Evolutionary conservation across 2,888 invertebrate species (phyloP), one percentile per base, ranked within the genome.

Genomic region (Nysson spinosus): DNA sequence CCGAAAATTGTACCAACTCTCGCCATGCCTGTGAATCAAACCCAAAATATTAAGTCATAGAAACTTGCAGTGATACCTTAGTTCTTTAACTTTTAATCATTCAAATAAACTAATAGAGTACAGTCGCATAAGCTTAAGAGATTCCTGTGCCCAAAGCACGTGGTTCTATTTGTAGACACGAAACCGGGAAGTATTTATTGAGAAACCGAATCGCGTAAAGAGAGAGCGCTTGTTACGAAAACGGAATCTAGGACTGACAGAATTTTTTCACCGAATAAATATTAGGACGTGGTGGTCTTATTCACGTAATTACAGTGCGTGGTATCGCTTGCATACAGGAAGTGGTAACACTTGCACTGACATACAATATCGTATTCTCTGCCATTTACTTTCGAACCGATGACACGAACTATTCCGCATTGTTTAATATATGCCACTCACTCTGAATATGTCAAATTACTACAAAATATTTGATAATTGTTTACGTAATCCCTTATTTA

Each of bases 21-120:
- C 93, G 1, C 95, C 95, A 79, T 95, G 95, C 0, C 95, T 95
- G 85, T n/a, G n/a, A n/a, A n/a, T n/a, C n/a, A n/a, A n/a, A n/a
- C n/a, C n/a, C n/a, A n/a, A n/a, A n/a, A n/a, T n/a, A n/a, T n/a
- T n/a, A n/a, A n/a, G n/a, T n/a, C n/a, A n/a, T n/a, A n/a, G n/a
- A n/a, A n/a, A n/a, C n/a, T n/a, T n/a, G n/a, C n/a, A n/a, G n/a
- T n/a, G n/a, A n/a, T n/a, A n/a, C n/a, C n/a, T n/a, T n/a, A n/a
- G n/a, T n/a, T n/a, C n/a, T n/a, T n/a, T n/a, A n/a, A n/a, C n/a
- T n/a, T n/a, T n/a, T n/a, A n/a, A n/a, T n/a, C n/a, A n/a, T n/a
- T n/a, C n/a, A n/a, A n/a, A n/a, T n/a, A n/a, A n/a, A n/a, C n/a
- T n/a, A n/a, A n/a, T n/a, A n/a, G n/a, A n/a, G n/a, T n/a, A n/a